Percentiles rank a stretch among this genome's conserved stretches.
Evolutionary conservation across 2,797 vertebrate species (phyloP).

Genomic region (Sciaenops ocellatus): DNA sequence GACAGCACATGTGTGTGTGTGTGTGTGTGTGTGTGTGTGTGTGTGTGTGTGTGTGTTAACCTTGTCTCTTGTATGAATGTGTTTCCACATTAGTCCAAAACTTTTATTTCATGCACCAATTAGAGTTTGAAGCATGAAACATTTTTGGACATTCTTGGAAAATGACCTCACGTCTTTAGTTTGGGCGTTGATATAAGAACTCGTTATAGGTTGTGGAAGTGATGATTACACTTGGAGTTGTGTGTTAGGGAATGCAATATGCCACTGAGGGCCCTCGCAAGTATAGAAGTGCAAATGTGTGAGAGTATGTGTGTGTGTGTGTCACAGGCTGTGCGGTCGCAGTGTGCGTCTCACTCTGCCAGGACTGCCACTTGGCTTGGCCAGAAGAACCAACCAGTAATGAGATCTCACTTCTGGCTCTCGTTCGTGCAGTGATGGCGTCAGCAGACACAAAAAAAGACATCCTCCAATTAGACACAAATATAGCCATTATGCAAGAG

Average conservation of each 20-base stretch:
- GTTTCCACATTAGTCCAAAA: background rate
- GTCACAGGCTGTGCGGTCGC: constrained; percentile 20
- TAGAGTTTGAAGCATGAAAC: background rate
- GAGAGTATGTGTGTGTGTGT: constrained; percentile 14
- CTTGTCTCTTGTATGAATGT: background rate
- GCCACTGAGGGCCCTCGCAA: background rate
- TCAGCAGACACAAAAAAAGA: constrained; percentile 50
- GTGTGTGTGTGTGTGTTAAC: constrained; percentile 12
- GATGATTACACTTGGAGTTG: background rate
- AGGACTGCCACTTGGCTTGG: constrained; percentile 32
- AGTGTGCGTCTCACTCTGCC: constrained; percentile 38
- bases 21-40: constrained; percentile 24
- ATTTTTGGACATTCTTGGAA: background rate
- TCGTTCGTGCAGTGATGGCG: constrained; percentile 34
- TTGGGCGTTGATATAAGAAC: too few relatives aligned
- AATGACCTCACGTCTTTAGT: too few relatives aligned
- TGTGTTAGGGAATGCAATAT: background rate
- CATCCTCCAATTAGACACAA: constrained; percentile 38
- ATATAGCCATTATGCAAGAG: constrained; percentile 13
- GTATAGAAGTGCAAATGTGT: constrained; percentile 7
- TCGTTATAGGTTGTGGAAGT: background rate
- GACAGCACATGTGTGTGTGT: constrained; percentile 1
- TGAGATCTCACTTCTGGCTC: constrained; percentile 56
- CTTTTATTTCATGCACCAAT: background rate
- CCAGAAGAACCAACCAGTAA: constrained; percentile 39